These are phyloP conservation scores for Onthophagus taurus DNA, from an alignment of 1,140 invertebrate species.

Conservation along the genomic window DNA sequence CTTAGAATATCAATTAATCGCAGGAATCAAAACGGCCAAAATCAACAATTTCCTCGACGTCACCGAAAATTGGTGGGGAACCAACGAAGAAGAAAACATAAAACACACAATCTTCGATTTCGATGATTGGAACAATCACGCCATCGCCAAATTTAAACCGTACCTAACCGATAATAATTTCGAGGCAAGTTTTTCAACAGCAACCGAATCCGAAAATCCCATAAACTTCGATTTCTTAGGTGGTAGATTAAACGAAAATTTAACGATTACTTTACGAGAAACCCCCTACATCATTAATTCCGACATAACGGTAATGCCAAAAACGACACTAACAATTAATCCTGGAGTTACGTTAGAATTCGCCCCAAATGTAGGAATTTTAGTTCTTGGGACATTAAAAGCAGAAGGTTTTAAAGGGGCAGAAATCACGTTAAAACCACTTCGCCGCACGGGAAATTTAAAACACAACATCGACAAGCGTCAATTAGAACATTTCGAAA, in stretches of 20 bases:
- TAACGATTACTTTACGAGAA: slow-evolving; percentile 55
- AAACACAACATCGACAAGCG: slow-evolving; percentile 38
- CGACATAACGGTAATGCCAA: slow-evolving; percentile 96
- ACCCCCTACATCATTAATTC: slow-evolving; percentile 75
- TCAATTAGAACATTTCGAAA: slow-evolving; percentile 42
- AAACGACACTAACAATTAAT: slow-evolving; percentile 72
- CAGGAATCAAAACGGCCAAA: slow-evolving; percentile 81
- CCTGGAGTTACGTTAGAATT: slow-evolving; percentile 91
- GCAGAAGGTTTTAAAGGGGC: slow-evolving; percentile 70
- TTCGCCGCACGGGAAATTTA: slow-evolving; percentile 36
- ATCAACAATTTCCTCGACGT: slow-evolving; percentile 83
- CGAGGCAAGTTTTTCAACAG: slow-evolving; percentile 63
- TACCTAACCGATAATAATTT: slow-evolving; percentile 71
- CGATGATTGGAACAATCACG: slow-evolving; percentile 99
- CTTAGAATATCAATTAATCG: slow-evolving; percentile 85
- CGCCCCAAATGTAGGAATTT: slow-evolving; percentile 90
- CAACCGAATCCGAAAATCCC: slow-evolving; percentile 44
- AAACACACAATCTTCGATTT: slow-evolving; percentile 92
- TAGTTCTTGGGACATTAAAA: slow-evolving; percentile 86
- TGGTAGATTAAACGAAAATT: slow-evolving; percentile 68
- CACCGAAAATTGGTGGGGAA: slow-evolving; percentile 95
- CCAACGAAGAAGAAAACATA: slow-evolving; percentile 59
- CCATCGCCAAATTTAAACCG: slow-evolving; percentile 80
- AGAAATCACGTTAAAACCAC: slow-evolving; percentile 78
- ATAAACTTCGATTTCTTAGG: slow-evolving; percentile 65